Evolutionary conservation across 2,797 vertebrate species (phyloP).

Genomic region (Gadopsis bispinosus): DNA sequence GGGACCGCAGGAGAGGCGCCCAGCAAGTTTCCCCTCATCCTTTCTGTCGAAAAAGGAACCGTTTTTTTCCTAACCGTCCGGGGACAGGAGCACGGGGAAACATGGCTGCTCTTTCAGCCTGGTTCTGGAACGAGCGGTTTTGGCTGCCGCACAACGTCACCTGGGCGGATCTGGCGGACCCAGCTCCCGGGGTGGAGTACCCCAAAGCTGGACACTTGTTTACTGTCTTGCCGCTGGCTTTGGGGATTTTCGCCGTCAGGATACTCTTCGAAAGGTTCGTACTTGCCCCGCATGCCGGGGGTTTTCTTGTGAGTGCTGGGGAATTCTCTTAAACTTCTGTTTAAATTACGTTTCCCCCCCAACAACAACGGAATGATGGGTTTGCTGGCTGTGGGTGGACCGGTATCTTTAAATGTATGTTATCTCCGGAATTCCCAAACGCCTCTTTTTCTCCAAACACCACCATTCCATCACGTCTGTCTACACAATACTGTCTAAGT

Average conservation of each 20-base stretch:
- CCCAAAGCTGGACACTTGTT: slow-evolving; percentile 90
- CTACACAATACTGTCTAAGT: fast-evolving
- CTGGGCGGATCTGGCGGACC: slow-evolving; percentile 92
- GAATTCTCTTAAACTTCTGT: background rate
- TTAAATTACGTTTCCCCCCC: background rate
- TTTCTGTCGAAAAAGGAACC: slow-evolving; percentile 21
- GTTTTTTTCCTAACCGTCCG: background rate
- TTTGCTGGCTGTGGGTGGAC: slow-evolving; percentile 24
- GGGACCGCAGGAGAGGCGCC: slow-evolving; percentile 5
- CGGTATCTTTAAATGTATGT: background rate
- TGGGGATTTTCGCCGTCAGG: slow-evolving; percentile 90
- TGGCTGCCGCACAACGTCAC: slow-evolving; percentile 97
- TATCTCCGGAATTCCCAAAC: background rate
- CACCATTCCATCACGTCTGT: background rate
- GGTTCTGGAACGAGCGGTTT: slow-evolving; percentile 97
- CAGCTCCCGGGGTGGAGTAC: slow-evolving; percentile 86
- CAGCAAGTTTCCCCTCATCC: slow-evolving; percentile 16
- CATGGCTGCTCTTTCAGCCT: slow-evolving; percentile 91
- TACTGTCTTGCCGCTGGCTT: slow-evolving; percentile 89
- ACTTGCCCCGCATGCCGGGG: fast-evolving
- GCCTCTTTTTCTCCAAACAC: background rate
- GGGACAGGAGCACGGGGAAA: slow-evolving; percentile 39
- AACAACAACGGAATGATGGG: slow-evolving; percentile 33
- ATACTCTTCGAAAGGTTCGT: slow-evolving; percentile 94
- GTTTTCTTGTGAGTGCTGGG: background rate